Evolutionary conservation across 2,113 vertebrate species (phyloP), one percentile per base, ranked within the genome.

Genomic region (Hippocampus guttulatus): DNA sequence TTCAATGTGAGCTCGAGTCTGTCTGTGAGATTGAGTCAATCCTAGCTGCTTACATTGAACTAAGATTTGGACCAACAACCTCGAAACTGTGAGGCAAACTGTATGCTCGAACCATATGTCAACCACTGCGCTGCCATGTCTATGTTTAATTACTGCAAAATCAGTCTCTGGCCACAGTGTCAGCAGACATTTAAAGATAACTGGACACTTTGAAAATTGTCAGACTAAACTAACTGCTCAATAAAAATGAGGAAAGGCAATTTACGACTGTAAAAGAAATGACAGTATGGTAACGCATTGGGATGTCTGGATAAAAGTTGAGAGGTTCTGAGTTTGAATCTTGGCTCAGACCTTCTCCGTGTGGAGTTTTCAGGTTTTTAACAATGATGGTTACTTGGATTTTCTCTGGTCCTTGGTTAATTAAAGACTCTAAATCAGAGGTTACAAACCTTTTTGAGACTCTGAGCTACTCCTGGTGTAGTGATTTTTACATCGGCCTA

Each of bases 1-100:
- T 55, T 55, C 9, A 23, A 10, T 70, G 78, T 75, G 67, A 33
- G 58, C 27, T 33, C 16, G 15, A 61, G 27, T 33, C 16, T n/a
- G 27, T 33, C 16, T n/a, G 21, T 23, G 54, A 21, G 21, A 21
- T n/a, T 11, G 21, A 55, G 21, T 55, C 43, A 10, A 55, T 55
- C 21, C 52, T 8, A n/a, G 52, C 21, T 23, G 21, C 9, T 55
- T 20, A 55, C 52, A 23, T 8, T 55, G 21, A 55, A 55, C 52
- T n/a, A 23, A 23, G 52, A n/a, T 55, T 55, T 55, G 10, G n/a
- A 55, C 21, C n/a, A 9, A 23, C 21, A 23, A 55, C 8, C 52
- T n/a, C 21, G n/a, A 23, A n/a, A 55, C 18, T 54, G 52, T 10
- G 8, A 54, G 21, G 8, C 47, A 49, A 49, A 49, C 47, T 49